Evolutionary conservation across 2,113 vertebrate genomes (phyloP).

Genomic region (Dissostichus mawsoni): DNA sequence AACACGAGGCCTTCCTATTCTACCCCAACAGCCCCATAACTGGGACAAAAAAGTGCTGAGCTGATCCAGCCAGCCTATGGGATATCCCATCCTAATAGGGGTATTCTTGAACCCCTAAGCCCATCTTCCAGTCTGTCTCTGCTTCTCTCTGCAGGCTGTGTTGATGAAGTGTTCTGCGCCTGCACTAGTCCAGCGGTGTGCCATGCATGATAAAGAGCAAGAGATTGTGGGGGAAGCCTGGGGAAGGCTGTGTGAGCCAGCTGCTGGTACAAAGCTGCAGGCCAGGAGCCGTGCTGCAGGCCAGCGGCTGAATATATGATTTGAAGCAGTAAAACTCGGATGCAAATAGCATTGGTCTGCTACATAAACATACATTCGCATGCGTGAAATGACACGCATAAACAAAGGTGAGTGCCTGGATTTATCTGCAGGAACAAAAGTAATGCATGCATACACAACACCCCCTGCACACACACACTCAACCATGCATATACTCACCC

Average conservation of each 20-base stretch:
- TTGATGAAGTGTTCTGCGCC: conserved; percentile 76
- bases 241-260: conserved; percentile 61
- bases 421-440: conserved; percentile 49
- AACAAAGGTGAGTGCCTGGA: conserved; percentile 65
- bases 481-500: conserved; percentile 7
- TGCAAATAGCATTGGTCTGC: conserved; percentile 62
- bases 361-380: conserved; percentile 49
- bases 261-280: conserved; percentile 68
- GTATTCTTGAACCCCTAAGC: conserved; percentile 71
- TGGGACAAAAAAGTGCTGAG: conserved; percentile 8
- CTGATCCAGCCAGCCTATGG: conserved; percentile 41
- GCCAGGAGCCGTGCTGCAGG: conserved; percentile 63
- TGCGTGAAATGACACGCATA: conserved; percentile 54
- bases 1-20: conserved; percentile 53
- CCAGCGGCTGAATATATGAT: conserved; percentile 62
- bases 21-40: conserved; percentile 13
- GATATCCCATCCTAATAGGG: conserved; percentile 69
- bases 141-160: conserved; percentile 72
- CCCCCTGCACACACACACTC: conserved; percentile 9
- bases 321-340: conserved; percentile 63
- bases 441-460: conserved; percentile 15
- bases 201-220: conserved; percentile 78
- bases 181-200: conserved; percentile 73
- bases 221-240: conserved; percentile 53
- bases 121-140: conserved; percentile 62